phyloP scores from a whole-genome alignment of 2,113 vertebrate species.

The Corythoichthys intestinalis region DNA sequence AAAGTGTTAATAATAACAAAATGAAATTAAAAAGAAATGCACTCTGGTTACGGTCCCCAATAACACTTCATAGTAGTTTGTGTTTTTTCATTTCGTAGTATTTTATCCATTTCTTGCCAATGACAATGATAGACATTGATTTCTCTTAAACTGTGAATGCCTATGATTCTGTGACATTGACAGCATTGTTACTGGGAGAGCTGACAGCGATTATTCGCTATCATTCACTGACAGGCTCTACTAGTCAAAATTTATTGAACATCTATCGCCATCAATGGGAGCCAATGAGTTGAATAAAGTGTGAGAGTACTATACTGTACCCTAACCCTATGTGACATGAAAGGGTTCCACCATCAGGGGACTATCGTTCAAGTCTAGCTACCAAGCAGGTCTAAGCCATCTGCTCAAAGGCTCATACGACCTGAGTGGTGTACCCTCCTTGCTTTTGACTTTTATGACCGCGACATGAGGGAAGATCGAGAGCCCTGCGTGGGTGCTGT shows the following conservation, averaged over 20 bases:
- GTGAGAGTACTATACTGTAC: background rate
- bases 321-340: background rate
- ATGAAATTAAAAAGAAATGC: too few species aligned
- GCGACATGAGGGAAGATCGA: slow-evolving; percentile 28
- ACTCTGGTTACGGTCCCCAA: too few species aligned
- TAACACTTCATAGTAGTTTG: too few species aligned
- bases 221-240: too few species aligned
- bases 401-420: slow-evolving; percentile 54
- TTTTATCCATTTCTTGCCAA: too few species aligned
- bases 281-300: background rate
- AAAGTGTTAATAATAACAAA: too few species aligned
- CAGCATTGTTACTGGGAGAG: too few species aligned
- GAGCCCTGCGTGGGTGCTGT: slow-evolving; percentile 29
- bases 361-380: slow-evolving; percentile 31
- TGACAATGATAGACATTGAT: too few species aligned
- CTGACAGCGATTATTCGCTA: too few species aligned
- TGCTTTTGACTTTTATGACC: slow-evolving; percentile 43
- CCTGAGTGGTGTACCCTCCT: slow-evolving; percentile 46
- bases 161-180: too few species aligned
- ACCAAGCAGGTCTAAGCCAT: slow-evolving; percentile 39
- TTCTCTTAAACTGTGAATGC: too few species aligned
- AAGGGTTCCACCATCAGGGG: slow-evolving; percentile 40
- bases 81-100: too few species aligned
- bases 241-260: background rate
- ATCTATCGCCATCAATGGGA: background rate